Conservation (phyloP, 2,797 vertebrate genomes). For the Argyrosomus regius region DNA sequence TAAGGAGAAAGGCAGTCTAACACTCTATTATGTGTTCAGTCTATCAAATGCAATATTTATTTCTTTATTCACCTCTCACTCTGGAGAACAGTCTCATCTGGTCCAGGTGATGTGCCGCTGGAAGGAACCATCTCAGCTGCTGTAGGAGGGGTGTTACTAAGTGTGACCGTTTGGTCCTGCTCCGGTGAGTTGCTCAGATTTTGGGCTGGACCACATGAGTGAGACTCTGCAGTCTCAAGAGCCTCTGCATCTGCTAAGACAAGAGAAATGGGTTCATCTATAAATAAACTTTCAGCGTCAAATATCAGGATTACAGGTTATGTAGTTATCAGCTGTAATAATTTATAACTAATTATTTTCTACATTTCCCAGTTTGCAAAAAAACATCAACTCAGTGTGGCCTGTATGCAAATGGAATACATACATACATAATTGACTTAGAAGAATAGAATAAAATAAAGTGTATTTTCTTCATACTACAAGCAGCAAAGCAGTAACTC, state of each 20-base stretch:
- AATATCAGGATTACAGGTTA: not conserved
- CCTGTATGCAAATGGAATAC: not conserved
- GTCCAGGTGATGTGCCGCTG: constrained; percentile 29
- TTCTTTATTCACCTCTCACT: constrained; percentile 70
- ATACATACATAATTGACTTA: not conserved
- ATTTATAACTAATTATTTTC: not conserved
- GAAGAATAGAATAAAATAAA: not conserved
- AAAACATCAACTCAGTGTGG: not conserved
- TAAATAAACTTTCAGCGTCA: accelerated
- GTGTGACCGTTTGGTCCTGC: constrained; percentile 14
- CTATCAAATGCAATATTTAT: not conserved
- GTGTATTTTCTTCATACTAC: not conserved
- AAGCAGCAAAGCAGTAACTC: not conserved
- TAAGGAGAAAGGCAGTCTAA: not conserved
- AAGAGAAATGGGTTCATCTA: accelerated
- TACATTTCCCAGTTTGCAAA: constrained; percentile 6
- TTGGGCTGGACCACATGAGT: constrained; percentile 28
- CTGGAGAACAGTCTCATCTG: constrained; percentile 32
- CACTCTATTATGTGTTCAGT: not conserved
- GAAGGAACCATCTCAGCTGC: constrained; percentile 34
- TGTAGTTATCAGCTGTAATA: not conserved
- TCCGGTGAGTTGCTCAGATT: constrained; percentile 37
- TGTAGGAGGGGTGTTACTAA: constrained; percentile 17
- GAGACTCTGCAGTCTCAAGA: constrained; percentile 57
- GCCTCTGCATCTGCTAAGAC: constrained; percentile 78